These are phyloP conservation scores for Nematolebias whitei DNA, from an alignment of 2,113 vertebrate genomes.

Conservation along the genomic window DNA sequence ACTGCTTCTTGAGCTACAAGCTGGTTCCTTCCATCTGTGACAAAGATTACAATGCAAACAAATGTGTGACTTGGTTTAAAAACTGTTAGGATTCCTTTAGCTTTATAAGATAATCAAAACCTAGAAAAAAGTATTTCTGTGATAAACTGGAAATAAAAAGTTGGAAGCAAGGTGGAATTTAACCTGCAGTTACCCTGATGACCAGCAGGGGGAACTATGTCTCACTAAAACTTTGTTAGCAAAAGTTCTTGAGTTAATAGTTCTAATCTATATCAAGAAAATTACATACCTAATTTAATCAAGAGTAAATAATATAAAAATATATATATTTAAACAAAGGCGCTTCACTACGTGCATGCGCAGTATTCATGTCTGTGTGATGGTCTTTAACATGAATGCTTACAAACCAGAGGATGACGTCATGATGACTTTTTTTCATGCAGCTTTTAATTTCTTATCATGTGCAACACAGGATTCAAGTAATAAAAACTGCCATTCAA, in stretches of 20 bases:
- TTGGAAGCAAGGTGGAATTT: not conserved
- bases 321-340: too few species aligned
- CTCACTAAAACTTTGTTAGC: not conserved
- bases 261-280: not conserved
- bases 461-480: too few species aligned
- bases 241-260: not conserved
- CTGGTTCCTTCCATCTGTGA: conserved; percentile 78
- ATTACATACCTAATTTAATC: not conserved
- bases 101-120: not conserved
- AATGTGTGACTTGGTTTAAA: not conserved
- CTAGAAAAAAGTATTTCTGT: not conserved
- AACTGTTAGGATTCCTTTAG: not conserved
- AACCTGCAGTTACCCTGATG: not conserved
- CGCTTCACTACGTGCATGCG: too few species aligned
- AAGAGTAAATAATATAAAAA: not conserved
- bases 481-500: too few species aligned
- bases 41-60: conserved; percentile 24
- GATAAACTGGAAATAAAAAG: not conserved
- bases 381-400: not conserved
- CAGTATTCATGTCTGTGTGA: not conserved
- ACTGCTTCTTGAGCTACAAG: conserved; percentile 75
- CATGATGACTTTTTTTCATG: too few species aligned
- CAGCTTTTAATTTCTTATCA: too few species aligned
- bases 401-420: not conserved
- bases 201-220: not conserved